Conservation (phyloP, 2,888 invertebrate species). For the Pseudococcus viburni region DNA sequence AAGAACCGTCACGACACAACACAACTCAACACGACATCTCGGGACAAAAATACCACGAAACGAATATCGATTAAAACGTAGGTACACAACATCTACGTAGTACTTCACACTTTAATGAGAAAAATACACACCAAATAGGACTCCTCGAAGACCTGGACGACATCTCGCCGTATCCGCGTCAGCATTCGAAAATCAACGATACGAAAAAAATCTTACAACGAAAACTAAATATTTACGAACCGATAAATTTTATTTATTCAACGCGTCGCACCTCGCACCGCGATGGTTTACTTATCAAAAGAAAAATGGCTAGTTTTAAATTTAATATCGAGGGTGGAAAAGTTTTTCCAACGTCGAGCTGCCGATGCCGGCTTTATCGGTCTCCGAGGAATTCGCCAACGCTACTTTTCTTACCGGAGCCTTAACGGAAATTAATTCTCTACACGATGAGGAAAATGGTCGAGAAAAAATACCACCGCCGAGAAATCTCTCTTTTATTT, state of each 20-base stretch:
- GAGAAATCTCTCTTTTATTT: not conserved
- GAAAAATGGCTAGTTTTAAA: slow-evolving; percentile 49
- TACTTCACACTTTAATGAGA: slow-evolving; percentile 3
- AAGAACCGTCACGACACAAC: not conserved
- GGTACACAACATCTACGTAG: not conserved
- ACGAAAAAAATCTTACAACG: not conserved
- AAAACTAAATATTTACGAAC: slow-evolving; percentile 34
- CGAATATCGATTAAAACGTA: slow-evolving; percentile 9
- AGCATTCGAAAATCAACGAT: not conserved
- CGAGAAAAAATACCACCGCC: slow-evolving; percentile 11
- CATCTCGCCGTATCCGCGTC: not conserved
- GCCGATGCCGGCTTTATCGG: slow-evolving; percentile 30
- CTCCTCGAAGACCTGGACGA: not conserved
- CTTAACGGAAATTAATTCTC: slow-evolving; percentile 37
- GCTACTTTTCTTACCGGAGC: slow-evolving; percentile 16
- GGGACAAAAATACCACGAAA: not conserved
- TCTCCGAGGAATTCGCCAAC: slow-evolving; percentile 29
- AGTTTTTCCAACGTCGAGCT: slow-evolving; percentile 24
- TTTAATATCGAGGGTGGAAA: slow-evolving; percentile 38
- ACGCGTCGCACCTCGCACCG: not conserved
- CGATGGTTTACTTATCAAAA: slow-evolving; percentile 26
- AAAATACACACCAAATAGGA: not conserved
- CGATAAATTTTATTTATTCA: slow-evolving; percentile 44
- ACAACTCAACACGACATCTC: not conserved
- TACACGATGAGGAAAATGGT: slow-evolving; percentile 19